Base-by-base conservation (phyloP, 2,888 invertebrate genomes). In the Perizoma flavofasciatum region DNA sequence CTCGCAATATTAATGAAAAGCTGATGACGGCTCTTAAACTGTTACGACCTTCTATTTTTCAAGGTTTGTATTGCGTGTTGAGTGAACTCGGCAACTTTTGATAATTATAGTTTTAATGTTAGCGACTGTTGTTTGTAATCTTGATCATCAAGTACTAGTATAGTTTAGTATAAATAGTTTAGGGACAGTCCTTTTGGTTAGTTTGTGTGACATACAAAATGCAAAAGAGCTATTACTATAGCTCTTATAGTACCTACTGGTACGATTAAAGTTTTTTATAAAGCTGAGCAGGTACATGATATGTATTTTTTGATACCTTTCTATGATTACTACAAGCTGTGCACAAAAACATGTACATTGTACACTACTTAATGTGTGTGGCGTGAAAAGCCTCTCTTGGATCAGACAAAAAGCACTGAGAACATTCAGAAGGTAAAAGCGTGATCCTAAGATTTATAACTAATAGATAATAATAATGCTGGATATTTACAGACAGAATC, bases 1-100 rank as follows among this genome's bases (percentile, higher is more conserved):
- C 75, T 75, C 74, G 73, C 72, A 62, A 70, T 73, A 73, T 77
- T 84, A 83, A 83, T 82, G 81, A 82, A 82, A 81, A 81, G 76
- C 69, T 81, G 81, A 77, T 78, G 80, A 77, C 75, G 79, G 78
- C 75, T 72, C 70, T 70, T 64, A 74, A 75, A 75, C 77, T 75
- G 67, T 72, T 75, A 63, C 73, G 81, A 75, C 82, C 82, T 83
- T 81, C 71, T 57, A 64, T 61, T 70, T 74, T 77, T 76, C 78
- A 76, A 80, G 79, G 81, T 72, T 76, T 69, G 61, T 46, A 59
- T 70, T 58, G 71, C 70, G 70, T 75, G 72, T 61, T 52, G 64
- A 63, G 62, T 62, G 63, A 65, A 59, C 59, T 65, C 63, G 22
- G 57, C 55, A 67, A 59, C 67, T 73, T 72, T 63, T 61, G 46